Conservation (phyloP, 2,888 invertebrate species). For the Ashinkailepas kermadecensis region DNA sequence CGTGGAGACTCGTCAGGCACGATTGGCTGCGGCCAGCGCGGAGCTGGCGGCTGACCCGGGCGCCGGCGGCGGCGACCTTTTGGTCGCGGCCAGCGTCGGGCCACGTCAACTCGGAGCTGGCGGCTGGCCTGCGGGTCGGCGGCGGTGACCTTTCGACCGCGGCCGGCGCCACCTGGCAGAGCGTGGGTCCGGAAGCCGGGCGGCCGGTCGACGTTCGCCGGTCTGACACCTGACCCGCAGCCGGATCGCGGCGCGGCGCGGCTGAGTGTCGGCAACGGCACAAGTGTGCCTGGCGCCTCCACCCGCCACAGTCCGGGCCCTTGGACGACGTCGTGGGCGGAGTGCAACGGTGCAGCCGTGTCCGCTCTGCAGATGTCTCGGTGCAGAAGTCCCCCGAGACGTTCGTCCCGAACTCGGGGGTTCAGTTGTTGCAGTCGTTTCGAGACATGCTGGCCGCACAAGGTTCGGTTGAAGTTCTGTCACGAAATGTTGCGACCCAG, state of each 20-base stretch:
- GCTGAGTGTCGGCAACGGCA: neutral
- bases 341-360: too few relatives aligned
- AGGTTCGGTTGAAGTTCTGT: too few relatives aligned
- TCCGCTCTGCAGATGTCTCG: too few relatives aligned
- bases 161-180: slow-evolving; percentile 4
- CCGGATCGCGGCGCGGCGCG: neutral
- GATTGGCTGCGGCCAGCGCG: neutral
- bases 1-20: too few relatives aligned
- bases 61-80: neutral
- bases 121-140: neutral
- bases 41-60: neutral
- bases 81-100: too few relatives aligned
- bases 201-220: neutral
- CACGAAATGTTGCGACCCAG: too few relatives aligned
- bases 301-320: neutral
- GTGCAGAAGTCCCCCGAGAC: too few relatives aligned
- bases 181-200: neutral
- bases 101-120: too few relatives aligned
- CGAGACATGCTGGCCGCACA: too few relatives aligned
- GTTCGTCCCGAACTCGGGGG: too few relatives aligned
- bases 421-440: too few relatives aligned
- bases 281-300: neutral
- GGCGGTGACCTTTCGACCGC: neutral
- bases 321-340: neutral
- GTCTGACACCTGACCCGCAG: neutral